Evolutionary conservation across 2,888 invertebrate species (phyloP), one percentile per base, ranked within the genome.

Genomic region (Chrysina gloriosa): DNA sequence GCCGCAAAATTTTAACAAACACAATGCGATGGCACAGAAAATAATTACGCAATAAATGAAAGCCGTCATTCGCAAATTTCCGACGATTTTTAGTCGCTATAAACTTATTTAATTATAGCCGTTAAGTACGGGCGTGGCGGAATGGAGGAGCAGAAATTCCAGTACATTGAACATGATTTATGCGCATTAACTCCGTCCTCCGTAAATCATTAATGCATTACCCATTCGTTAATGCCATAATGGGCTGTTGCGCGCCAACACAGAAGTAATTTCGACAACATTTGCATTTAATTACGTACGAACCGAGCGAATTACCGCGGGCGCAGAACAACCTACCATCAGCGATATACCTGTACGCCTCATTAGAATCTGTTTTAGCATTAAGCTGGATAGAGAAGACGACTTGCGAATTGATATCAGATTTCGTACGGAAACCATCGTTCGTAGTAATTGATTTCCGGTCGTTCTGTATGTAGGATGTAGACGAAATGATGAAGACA

Each of bases 131-230:
- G 16, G 25, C n/a, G 23, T 16, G 21, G n/a, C n/a, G 39, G n/a
- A 16, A 4, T 19, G 21, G 19, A 45, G 31, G 42, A 39, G 42
- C 58, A 25, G 58, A 61, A 42, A 61, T 61, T 61, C 58, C 58
- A 61, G 36, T 61, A 61, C 58, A 61, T 61, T 61, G 58, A 61
- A 61, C 58, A 61, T 61, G 58, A 61, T 61, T 61, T 61, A 61
- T 61, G 58, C 58, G 58, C 58, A 61, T 61, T 61, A 61, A 61
- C 58, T 61, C 16, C 27, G 42, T 42, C 58, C 27, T 16, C 42
- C 58, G 58, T 61, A 61, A 61, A 61, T 61, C 42, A 61, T 61
- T 42, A 42, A 42, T 61, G 42, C 42, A 61, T 61, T 61, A 61
- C 27, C 58, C 58, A 42, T 61, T 61, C 58, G 58, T 61, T 61